Evolutionary conservation across 1,140 invertebrate genomes (phyloP), one percentile per base, ranked within the genome.

Genomic region (Drosophila tani): DNA sequence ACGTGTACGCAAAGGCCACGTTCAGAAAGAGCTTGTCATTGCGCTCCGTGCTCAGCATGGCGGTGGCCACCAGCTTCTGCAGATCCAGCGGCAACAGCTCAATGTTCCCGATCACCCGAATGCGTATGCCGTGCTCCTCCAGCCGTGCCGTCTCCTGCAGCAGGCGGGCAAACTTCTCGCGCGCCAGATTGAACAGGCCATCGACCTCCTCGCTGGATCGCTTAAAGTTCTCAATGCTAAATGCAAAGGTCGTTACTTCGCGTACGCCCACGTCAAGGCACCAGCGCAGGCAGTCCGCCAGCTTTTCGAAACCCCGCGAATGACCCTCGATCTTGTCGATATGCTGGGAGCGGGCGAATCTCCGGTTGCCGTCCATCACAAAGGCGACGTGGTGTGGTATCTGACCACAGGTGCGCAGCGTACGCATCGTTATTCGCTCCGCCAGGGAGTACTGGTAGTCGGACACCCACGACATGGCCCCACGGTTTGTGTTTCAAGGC

Each of bases 181-280:
- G 94, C 0, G 98, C 97, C 65, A 99, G 93, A 77, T 97, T 94
- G 95, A 99, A 96, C 3, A 99, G 93, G 21, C 95, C 95, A 81
- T 97, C 95, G 1, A 99, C 98, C 95, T 99, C 99, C 70, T 99
- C 96, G 92, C 96, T 93, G 56, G 95, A 96, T 64, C 99, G 94
- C 94, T 99, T 99, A 91, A 99, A 99, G 93, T 99, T 99, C 94
- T 99, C 99, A 93, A 99, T 99, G 93, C 98, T 99, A 86, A 99
- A 99, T 35, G 99, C 99, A 94, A 99, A 99, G 11, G 99, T 97
- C 9, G 99, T 99, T 0, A 99, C 98, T 95, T 99, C 98, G 38
- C 93, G 92, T 70, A 96, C 94, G 21, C 95, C 96, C 58, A 96
- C 93, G 85, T 96, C 95, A 59, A 95, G 88, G 86, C 96, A 96